Conservation (phyloP, 1,140 invertebrate genomes). For the Achroia grisella region DNA sequence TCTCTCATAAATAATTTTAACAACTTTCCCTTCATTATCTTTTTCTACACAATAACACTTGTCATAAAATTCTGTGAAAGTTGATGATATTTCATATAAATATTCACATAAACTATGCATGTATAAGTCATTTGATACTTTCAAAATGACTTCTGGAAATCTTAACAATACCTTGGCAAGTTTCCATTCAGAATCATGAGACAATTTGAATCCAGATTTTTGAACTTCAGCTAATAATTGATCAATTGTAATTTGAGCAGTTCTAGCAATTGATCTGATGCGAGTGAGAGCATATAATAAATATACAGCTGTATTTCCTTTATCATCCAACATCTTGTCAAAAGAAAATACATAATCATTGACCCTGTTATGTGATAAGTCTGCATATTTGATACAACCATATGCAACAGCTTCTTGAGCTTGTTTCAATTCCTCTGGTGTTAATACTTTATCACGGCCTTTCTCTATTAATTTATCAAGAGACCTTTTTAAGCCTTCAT, state of each 20-base stretch:
- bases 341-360: constrained; percentile 99
- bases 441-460: constrained; percentile 90
- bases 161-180: constrained; percentile 90
- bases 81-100: constrained; percentile 94
- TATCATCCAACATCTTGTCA: constrained; percentile 99
- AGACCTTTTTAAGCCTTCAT: constrained; percentile 93
- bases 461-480: constrained; percentile 93
- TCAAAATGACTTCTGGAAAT: constrained; percentile 91
- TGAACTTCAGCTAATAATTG: constrained; percentile 73
- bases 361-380: constrained; percentile 93
- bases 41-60: constrained; percentile 98
- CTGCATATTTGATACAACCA: constrained; percentile 99
- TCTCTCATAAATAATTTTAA: constrained; percentile 89
- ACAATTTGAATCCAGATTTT: constrained; percentile 79
- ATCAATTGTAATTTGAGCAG: constrained; percentile 76
- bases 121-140: constrained; percentile 88
- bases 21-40: constrained; percentile 82
- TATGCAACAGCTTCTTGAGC: constrained; percentile 96
- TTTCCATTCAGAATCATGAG: constrained; percentile 96
- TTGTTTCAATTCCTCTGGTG: constrained; percentile 84
- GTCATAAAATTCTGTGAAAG: constrained; percentile 98
- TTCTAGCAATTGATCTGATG: constrained; percentile 93
- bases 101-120: constrained; percentile 96
- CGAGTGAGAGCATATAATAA: constrained; percentile 96
- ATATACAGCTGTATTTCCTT: constrained; percentile 99